Evolutionary conservation across 2,888 invertebrate genomes (phyloP), one percentile per base, ranked within the genome.

Genomic region (Lasioglossum vierecki): DNA sequence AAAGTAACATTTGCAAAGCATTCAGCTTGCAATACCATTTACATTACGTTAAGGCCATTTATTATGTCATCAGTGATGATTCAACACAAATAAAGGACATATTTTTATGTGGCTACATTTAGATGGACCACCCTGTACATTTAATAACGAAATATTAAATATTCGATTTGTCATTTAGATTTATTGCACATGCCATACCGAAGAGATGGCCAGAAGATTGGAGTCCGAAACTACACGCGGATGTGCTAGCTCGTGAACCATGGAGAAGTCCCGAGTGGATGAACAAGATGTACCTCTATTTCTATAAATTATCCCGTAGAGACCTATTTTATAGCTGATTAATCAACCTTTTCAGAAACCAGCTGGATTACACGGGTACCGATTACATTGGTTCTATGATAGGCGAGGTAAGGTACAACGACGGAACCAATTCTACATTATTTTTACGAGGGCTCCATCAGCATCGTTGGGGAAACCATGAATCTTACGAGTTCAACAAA

Each of bases 371-470:
- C 70, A 94, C 95, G 4, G 96, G 96, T 75, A 97, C 96, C 94
- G 95, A 96, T 85, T 97, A 97, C 92, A 97, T 96, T 95, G 97
- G 97, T 6, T 95, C 95, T 0, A 91, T 97, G 30, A 95, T 96
- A 86, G 97, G 97, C 0, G 95, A 96, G 30, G 92, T 97, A 81
- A 95, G 95, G 78, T 94, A 96, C 0, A 96, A 95, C 82, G 94
- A 95, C 74, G 94, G 93, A 95, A 39, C 80, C 18, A 93, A 93
- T 53, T 87, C 89, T 92, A 92, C 92, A 90, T 76, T 97, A 39
- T 96, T 96, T 84, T 93, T 96, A 13, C 95, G 96, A 6, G 96
- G 96, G 1, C 90, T 96, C 0, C 95, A 95, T 68, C 96, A 96
- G 85, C 93, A 96, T 71, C 92, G 95, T 46, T 96, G 95, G 95